Percentiles rank a stretch among this genome's conserved stretches.
phyloP scores from a whole-genome alignment of 2,888 invertebrate genomes.

The Lasioglossum figueresi region DNA sequence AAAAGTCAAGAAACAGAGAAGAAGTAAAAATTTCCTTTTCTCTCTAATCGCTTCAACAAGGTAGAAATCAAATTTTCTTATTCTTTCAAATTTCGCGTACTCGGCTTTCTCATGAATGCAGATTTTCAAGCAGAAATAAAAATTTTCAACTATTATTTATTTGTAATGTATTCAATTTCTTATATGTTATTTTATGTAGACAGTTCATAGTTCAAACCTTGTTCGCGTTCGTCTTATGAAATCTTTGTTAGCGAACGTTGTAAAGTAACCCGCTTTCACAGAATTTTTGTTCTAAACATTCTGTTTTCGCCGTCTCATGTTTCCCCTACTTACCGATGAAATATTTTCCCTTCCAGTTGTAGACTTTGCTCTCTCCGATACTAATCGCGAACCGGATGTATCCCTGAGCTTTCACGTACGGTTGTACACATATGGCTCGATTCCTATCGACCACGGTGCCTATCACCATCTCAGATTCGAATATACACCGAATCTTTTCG shows the following conservation, averaged over 20 bases:
- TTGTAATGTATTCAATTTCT: no score
- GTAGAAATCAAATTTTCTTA: no score
- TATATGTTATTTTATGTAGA: no score
- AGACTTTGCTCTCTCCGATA: slow-evolving; percentile 89
- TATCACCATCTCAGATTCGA: slow-evolving; percentile 91
- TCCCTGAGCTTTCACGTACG: slow-evolving; percentile 93
- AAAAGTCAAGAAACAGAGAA: not conserved
- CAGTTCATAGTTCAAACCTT: no score
- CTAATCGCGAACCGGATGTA: slow-evolving; percentile 94
- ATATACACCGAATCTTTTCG: slow-evolving; percentile 92
- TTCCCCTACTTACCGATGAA: slow-evolving; percentile 89
- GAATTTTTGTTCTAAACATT: no score
- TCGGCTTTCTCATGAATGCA: no score
- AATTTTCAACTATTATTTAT: no score
- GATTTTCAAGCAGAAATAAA: no score
- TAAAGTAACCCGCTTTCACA: no score
- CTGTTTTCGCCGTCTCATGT: not conserved
- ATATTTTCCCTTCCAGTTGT: slow-evolving; percentile 95
- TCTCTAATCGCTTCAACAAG: not conserved
- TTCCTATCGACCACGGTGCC: slow-evolving; percentile 92
- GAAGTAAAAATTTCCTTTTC: not conserved
- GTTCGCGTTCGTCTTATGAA: no score
- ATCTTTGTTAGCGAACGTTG: no score
- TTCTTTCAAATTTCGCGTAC: no score
- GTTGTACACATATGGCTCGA: slow-evolving; percentile 95